Evolutionary conservation across 2,888 invertebrate species (phyloP).

Genomic region (Nysson spinosus): DNA sequence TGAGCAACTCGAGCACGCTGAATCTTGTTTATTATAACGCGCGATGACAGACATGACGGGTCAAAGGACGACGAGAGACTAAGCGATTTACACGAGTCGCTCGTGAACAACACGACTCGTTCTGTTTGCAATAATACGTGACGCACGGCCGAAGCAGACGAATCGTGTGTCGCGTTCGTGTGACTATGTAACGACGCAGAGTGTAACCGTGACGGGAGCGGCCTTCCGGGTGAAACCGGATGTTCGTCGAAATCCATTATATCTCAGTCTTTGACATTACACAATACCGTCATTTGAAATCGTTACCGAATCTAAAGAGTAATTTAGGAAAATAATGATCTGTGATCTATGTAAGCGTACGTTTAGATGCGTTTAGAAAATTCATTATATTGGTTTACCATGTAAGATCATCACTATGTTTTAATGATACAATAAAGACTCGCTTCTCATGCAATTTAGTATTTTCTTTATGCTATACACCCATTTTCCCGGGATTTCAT

Average conservation of each 20-base stretch:
- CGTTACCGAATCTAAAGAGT: conserved; percentile 32
- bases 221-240: conserved; percentile 74
- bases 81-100: conserved; percentile 44
- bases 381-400: no score
- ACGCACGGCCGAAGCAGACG: conserved; percentile 55
- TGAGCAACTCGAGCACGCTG: no score
- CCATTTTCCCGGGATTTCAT: no score
- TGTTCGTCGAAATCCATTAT: conserved; percentile 62
- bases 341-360: no score
- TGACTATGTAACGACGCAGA: conserved; percentile 44
- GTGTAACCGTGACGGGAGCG: conserved; percentile 70
- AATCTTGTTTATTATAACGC: no score
- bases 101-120: conserved; percentile 15
- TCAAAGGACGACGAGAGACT: conserved; percentile 66
- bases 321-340: conserved; percentile 10
- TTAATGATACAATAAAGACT: no score
- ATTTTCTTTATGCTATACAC: background rate
- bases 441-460: no score
- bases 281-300: conserved; percentile 13
- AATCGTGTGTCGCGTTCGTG: conserved; percentile 44
- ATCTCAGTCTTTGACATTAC: conserved; percentile 34
- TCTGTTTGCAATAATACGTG: conserved; percentile 55
- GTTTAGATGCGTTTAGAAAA: no score
- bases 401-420: no score
- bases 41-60: conserved; percentile 33